phyloP scores from a whole-genome alignment of 1,140 invertebrate genomes.

The Drosophila pruinosa region DNA sequence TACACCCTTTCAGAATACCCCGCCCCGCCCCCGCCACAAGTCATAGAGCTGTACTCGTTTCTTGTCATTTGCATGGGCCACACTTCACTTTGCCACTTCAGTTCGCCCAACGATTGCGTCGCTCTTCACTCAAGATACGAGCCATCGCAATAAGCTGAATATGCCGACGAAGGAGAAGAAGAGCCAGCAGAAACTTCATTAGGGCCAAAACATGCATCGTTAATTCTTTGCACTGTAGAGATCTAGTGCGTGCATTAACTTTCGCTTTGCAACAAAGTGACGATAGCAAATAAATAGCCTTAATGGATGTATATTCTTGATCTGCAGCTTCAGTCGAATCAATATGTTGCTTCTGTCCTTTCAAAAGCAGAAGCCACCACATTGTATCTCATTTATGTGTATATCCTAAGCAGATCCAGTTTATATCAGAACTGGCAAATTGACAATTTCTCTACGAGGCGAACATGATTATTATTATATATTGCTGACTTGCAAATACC shows the following conservation, averaged over 20 bases:
- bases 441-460: too few relatives aligned
- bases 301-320: too few relatives aligned
- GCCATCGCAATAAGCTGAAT: conserved; percentile 1
- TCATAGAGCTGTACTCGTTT: background rate
- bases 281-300: background rate
- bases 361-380: too few relatives aligned
- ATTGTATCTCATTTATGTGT: too few relatives aligned
- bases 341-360: too few relatives aligned
- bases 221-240: background rate
- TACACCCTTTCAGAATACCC: conserved; percentile 21
- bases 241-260: too few relatives aligned
- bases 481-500: too few relatives aligned
- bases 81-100: conserved; percentile 29
- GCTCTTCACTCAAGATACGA: conserved; percentile 12
- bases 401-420: too few relatives aligned
- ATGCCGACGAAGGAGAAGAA: background rate
- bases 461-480: too few relatives aligned
- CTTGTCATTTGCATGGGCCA: conserved; percentile 25
- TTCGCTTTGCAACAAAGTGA: too few relatives aligned
- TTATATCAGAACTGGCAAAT: too few relatives aligned
- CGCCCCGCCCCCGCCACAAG: background rate
- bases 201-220: conserved; percentile 12
- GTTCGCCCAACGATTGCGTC: conserved; percentile 4
- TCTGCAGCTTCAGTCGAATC: too few relatives aligned
- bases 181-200: conserved; percentile 23